These are phyloP conservation scores for Catagonus wagneri DNA, from an alignment of 2,113 vertebrate genomes.

Conservation along the genomic window DNA sequence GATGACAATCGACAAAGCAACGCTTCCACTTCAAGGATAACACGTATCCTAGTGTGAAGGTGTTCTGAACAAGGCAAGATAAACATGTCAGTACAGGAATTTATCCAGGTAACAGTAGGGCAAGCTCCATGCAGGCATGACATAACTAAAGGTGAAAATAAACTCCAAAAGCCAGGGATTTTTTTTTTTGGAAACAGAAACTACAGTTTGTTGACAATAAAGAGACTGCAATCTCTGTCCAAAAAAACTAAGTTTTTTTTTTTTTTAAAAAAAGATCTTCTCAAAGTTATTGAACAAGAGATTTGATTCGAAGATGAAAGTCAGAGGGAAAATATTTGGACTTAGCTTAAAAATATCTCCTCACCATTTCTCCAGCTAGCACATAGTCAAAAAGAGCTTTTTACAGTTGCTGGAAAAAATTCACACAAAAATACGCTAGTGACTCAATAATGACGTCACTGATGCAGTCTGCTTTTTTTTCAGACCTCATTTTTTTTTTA, in stretches of 20 bases:
- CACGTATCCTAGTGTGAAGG: neutral
- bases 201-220: slow-evolving; percentile 74
- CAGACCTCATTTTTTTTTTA: too few relatives aligned
- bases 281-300: slow-evolving; percentile 77
- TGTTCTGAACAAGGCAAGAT: neutral
- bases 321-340: slow-evolving; percentile 80
- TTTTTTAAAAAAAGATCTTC: slow-evolving; percentile 1
- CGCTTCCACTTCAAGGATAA: slow-evolving; percentile 39
- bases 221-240: slow-evolving; percentile 49
- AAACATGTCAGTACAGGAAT: slow-evolving; percentile 44
- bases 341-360: slow-evolving; percentile 80
- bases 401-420: slow-evolving; percentile 68
- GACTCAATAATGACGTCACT: slow-evolving; percentile 69
- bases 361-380: slow-evolving; percentile 65
- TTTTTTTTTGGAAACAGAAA: slow-evolving; percentile 65
- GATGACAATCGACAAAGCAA: slow-evolving; percentile 48
- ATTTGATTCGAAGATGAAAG: slow-evolving; percentile 79
- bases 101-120: slow-evolving; percentile 55
- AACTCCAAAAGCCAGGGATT: slow-evolving; percentile 19
- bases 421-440: slow-evolving; percentile 71
- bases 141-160: slow-evolving; percentile 53
- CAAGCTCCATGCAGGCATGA: neutral
- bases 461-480: slow-evolving; percentile 32
- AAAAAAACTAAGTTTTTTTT: neutral
- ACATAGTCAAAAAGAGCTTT: slow-evolving; percentile 68